Conservation (phyloP, 1,140 invertebrate genomes). For the Cyclargus thomasi region DNA sequence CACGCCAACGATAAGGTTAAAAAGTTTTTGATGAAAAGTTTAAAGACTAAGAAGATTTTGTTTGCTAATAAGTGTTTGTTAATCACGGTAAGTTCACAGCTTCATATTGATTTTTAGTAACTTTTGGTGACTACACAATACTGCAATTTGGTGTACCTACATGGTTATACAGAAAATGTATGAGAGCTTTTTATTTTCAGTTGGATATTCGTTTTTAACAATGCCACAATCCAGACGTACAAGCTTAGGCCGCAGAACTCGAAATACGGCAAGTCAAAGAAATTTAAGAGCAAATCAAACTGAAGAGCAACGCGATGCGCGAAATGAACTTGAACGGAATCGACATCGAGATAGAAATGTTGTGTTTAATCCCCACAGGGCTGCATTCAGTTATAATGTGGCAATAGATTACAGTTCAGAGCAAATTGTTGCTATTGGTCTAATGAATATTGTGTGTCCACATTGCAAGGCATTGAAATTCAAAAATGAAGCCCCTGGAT, state of each 20-base stretch:
- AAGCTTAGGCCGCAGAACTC: constrained; percentile 22
- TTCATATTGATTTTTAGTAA: too few relatives aligned
- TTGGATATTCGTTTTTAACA: constrained; percentile 20
- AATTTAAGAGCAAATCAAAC: constrained; percentile 31
- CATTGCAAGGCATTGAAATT: constrained; percentile 23
- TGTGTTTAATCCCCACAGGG: constrained; percentile 21
- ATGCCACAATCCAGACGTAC: constrained; percentile 20
- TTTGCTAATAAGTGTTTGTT: too few relatives aligned
- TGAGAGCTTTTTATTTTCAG: constrained; percentile 5
- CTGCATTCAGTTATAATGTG: constrained; percentile 26
- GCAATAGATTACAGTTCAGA: constrained; percentile 22
- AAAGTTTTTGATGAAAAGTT: too few relatives aligned
- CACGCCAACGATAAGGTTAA: too few relatives aligned
- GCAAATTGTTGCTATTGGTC: constrained; percentile 23
- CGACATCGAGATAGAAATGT: constrained; percentile 28
- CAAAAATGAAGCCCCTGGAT: constrained; percentile 22
- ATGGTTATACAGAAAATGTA: too few relatives aligned
- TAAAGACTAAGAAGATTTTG: too few relatives aligned
- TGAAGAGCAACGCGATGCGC: constrained; percentile 32
- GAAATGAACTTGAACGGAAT: too few relatives aligned
- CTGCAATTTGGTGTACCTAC: too few relatives aligned
- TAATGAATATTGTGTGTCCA: constrained; percentile 21
- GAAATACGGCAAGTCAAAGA: constrained; percentile 31
- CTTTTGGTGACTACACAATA: too few relatives aligned
- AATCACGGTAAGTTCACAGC: too few relatives aligned